phyloP scores from a whole-genome alignment of 2,888 invertebrate genomes.

The Stegana nigrithorax region DNA sequence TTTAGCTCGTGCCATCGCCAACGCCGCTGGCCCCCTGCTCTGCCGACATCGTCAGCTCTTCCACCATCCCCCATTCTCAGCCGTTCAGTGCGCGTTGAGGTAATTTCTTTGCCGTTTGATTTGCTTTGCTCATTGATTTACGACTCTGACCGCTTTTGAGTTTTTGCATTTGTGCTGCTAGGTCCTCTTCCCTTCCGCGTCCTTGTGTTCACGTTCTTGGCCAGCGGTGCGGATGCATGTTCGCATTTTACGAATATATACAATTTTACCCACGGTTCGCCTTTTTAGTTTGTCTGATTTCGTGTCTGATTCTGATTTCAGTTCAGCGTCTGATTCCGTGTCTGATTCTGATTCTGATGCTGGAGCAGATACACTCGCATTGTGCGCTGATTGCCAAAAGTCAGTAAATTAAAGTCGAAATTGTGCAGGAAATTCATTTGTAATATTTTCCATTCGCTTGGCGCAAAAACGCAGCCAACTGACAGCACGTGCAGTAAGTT shows the following conservation, averaged over 20 bases:
- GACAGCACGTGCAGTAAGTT: too few relatives aligned
- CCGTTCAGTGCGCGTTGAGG: too few relatives aligned
- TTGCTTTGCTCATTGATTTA: conserved; percentile 60
- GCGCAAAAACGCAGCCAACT: too few relatives aligned
- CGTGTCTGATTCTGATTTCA: not conserved
- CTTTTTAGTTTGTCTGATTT: too few relatives aligned
- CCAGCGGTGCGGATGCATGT: too few relatives aligned
- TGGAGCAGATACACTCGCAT: not conserved
- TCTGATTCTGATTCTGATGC: not conserved
- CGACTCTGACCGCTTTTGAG: conserved; percentile 35
- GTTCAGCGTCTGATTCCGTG: not conserved
- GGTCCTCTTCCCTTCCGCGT: too few relatives aligned
- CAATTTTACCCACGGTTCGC: too few relatives aligned
- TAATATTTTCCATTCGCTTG: conserved; percentile 6
- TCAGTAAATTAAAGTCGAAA: conserved; percentile 16
- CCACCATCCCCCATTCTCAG: too few relatives aligned
- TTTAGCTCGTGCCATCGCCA: not conserved
- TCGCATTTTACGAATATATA: too few relatives aligned
- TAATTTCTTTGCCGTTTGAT: too few relatives aligned
- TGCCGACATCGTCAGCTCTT: not conserved
- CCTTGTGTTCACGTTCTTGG: too few relatives aligned
- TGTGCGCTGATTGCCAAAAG: conserved; percentile 15
- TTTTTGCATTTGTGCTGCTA: too few relatives aligned
- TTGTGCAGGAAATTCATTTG: conserved; percentile 15
- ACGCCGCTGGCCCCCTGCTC: not conserved